Evolutionary conservation across 2,113 vertebrate species (phyloP), one percentile per base, ranked within the genome.

Genomic region (Puntigrus tetrazona): DNA sequence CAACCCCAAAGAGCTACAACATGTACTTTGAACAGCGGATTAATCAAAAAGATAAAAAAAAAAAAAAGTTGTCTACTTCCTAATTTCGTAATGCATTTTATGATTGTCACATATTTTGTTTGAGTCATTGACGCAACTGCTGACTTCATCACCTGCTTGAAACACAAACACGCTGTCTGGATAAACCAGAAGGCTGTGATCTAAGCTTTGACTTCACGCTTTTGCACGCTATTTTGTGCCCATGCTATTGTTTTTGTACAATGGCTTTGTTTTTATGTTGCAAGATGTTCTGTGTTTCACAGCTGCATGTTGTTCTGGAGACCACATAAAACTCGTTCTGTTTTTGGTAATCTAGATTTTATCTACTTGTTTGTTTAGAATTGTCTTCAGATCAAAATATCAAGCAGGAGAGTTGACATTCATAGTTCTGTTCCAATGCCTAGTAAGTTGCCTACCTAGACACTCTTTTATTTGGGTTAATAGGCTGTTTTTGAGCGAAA

Each of bases 11-110:
- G 7, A 22, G 65, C 18, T 69, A 69, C 31, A 38, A 22, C 65
- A 22, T 69, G 34, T 22, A 38, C 65, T 69, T 69, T 69, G 34
- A 38, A 69, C 34, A 22, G 20, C 6, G 16, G 20, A 57, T 78
- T 52, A 4, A 57, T 57, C 29, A 57, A 55, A 55, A 50, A 31
- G 47, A 74, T 43, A 76, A 4, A 18, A 34, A 55, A 76, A 4
- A 18, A 34, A 55, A 50, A 36, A 77, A 4, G 29, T 52, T 57
- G 7, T 3, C 29, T 55, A 77, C 18, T 55, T 77, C 29, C 29
- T 77, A 50, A 77, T 57, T 57, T 77, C 57, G 75, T 57, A 75
- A 22, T 31, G 34, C 31, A 7, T 47, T 75, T 57, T 36, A 57
- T 52, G 75, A 36, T 50, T 13, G 2, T 69, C 31, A 69, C 18